Evolutionary conservation across 2,113 vertebrate species (phyloP).

Genomic region (Cygnus atratus): DNA sequence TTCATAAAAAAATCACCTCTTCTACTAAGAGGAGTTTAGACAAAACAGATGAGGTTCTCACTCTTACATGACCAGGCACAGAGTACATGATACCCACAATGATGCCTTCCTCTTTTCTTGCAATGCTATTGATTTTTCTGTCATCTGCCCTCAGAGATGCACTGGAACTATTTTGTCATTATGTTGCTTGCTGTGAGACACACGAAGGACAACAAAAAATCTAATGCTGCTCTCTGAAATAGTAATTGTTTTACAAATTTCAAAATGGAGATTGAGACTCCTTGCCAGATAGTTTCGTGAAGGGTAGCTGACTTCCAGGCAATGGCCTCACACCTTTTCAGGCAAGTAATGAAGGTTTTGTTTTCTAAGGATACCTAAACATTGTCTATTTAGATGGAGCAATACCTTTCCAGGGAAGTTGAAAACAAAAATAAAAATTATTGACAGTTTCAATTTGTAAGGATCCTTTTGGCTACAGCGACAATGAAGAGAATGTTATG

Average conservation of each 20-base stretch:
- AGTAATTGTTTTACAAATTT: background rate
- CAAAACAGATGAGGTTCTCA: background rate
- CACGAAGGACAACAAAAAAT: background rate
- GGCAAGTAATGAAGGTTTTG: background rate
- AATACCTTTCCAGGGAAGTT: background rate
- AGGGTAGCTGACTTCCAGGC: background rate
- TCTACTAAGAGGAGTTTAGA: background rate
- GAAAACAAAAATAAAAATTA: background rate
- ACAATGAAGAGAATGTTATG: background rate
- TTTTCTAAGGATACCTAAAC: background rate
- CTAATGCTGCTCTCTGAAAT: background rate
- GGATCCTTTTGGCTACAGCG: background rate
- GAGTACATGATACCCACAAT: background rate
- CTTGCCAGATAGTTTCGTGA: background rate
- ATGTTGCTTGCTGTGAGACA: background rate
- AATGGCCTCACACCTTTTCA: background rate
- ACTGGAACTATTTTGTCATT: background rate
- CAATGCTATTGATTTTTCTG: background rate
- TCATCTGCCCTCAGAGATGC: background rate
- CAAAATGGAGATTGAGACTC: background rate
- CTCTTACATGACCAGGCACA: background rate
- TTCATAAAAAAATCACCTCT: background rate
- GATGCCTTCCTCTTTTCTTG: background rate
- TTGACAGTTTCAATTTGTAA: background rate
- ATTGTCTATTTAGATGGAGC: background rate